These are phyloP conservation scores for Antigone vipio DNA, from an alignment of 2,113 vertebrate species.

Conservation along the genomic window DNA sequence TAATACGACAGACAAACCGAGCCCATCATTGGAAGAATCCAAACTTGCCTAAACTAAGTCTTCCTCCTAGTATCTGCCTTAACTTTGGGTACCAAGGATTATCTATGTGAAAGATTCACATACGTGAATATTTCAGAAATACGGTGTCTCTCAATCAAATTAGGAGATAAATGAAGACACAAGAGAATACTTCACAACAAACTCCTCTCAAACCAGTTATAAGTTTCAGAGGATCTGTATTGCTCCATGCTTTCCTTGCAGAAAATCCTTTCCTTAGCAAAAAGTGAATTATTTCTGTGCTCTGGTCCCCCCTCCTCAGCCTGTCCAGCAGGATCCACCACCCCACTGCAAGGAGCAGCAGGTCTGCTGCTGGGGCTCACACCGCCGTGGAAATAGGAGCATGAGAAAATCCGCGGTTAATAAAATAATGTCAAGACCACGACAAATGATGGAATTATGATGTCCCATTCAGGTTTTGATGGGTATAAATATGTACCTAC, in stretches of 20 bases:
- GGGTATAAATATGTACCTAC: not conserved
- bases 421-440: not conserved
- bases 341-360: not conserved
- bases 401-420: too few species aligned
- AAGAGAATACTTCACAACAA: not conserved
- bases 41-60: not conserved
- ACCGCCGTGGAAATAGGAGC: rapidly evolving
- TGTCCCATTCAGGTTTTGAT: not conserved
- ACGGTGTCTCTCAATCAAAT: not conserved
- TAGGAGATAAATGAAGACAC: not conserved
- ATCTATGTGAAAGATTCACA: not conserved
- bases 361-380: not conserved
- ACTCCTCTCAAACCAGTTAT: not conserved
- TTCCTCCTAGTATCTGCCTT: not conserved
- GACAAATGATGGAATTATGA: not conserved
- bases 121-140: not conserved
- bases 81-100: not conserved
- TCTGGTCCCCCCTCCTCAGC: not conserved
- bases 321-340: not conserved
- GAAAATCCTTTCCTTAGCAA: not conserved
- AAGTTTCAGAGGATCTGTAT: not conserved
- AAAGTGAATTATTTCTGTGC: not conserved
- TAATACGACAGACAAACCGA: not conserved
- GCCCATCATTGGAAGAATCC: not conserved
- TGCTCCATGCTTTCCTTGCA: not conserved